phyloP scores from a whole-genome alignment of 2,888 invertebrate genomes.

The Carabus problematicus region DNA sequence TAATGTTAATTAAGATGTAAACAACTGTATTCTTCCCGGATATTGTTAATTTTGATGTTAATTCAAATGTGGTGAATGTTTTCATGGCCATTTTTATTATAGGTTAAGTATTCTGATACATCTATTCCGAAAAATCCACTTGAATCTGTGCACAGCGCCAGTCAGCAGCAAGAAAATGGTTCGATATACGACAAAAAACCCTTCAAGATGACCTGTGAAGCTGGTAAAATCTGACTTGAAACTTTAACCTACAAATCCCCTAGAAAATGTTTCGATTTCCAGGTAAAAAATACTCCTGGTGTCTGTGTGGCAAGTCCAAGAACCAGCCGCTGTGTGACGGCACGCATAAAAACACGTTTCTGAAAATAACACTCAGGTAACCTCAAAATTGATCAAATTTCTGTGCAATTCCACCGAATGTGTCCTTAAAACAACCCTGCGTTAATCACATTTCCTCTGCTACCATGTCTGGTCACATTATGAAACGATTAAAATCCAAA shows the following conservation, averaged over 20 bases:
- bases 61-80: no score
- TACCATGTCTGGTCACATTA: no score
- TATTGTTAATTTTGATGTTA: no score
- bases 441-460: no score
- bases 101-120: conserved; percentile 45
- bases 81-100: background rate
- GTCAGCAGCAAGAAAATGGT: conserved; percentile 75
- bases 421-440: no score
- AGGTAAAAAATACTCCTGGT: conserved; percentile 88
- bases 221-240: conserved; percentile 59
- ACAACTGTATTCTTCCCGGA: no score
- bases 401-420: no score
- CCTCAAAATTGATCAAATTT: background rate
- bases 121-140: conserved; percentile 74
- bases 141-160: conserved; percentile 67
- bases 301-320: conserved; percentile 91
- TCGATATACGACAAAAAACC: conserved; percentile 88
- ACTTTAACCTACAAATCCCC: conserved; percentile 3
- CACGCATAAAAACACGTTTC: conserved; percentile 78
- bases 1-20: no score
- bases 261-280: conserved; percentile 42
- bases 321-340: conserved; percentile 95
- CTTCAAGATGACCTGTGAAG: conserved; percentile 76
- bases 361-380: conserved; percentile 76
- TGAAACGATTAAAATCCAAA: background rate